Base-by-base conservation (phyloP, 2,797 vertebrate species). In the Myripristis murdjan region DNA sequence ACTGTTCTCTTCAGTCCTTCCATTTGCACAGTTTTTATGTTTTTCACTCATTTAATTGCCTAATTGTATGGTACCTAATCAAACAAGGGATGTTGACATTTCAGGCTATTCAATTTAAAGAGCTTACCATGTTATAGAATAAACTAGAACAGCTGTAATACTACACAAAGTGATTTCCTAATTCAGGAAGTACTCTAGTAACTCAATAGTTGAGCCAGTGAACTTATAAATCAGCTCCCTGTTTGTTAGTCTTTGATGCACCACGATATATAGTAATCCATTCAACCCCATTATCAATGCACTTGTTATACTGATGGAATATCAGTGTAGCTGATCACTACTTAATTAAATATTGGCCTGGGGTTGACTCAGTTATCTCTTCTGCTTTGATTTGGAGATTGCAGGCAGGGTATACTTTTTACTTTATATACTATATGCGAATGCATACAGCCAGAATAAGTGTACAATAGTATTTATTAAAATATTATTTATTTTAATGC, bases 381-480 rank as follows among this genome's bases (percentile, higher is more conserved):
- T 80, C 53, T 66, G 60, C 52, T 22, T 31, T 20, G 23, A 41
- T 75, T 58, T 62, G 66, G 75, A 83, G 75, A 73, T 51, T 26
- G 70, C 75, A 83, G 66, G 75, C 80, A 85, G 84, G 78, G 83
- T 86, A 77, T 74, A 22, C 59, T 60, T 49, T 68, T 80, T 48
- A 60, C 62, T 80, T 78, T 64, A 72, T 64, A 72, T 79, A 54
- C 57, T 70, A 33, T 22, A 62, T 55, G 74, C 71, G 59, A 77
- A 77, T 62, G 81, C 73, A 49, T 77, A 75, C 79, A 84, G 66
- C 55, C 73, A 48, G 60, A 74, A 47, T 79, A 52, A 75, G 70
- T 86, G 77, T 83, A 81, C 87, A 90, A 87, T 79, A 89, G 75
- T 93, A 93, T 92, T 93, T 93, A 92, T 89, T 77, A 64, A 90